phyloP scores from a whole-genome alignment of 64 coral and sea anemone species.

The Pocillopora damicornis region DNA sequence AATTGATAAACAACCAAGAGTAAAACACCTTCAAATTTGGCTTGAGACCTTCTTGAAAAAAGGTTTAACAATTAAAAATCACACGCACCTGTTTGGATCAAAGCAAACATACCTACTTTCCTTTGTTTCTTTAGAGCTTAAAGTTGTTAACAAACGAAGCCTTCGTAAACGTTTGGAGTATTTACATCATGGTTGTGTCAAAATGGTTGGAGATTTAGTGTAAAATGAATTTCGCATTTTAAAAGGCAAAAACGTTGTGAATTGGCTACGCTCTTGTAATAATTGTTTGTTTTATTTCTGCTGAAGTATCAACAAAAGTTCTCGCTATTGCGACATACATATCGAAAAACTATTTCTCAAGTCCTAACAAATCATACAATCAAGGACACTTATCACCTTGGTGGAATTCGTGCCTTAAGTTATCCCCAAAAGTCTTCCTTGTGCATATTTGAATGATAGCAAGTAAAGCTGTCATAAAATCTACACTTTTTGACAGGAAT shows the following conservation, averaged over 20 bases:
- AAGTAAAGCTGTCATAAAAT: slow-evolving; percentile 3
- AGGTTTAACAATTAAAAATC: too few relatives aligned
- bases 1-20: neutral
- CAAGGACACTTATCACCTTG: neutral
- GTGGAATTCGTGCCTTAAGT: too few relatives aligned
- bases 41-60: too few relatives aligned
- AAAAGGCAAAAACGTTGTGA: neutral
- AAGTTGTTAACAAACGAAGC: neutral
- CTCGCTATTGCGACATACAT: neutral
- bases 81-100: too few relatives aligned
- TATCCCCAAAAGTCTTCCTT: neutral
- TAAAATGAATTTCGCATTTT: neutral
- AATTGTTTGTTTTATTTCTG: neutral
- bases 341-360: neutral
- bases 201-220: neutral
- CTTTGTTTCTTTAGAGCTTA: neutral
- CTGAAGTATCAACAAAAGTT: neutral
- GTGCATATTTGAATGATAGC: slow-evolving; percentile 1
- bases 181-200: neutral
- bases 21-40: neutral
- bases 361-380: neutral
- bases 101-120: neutral
- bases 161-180: neutral
- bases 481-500: slow-evolving; percentile 24
- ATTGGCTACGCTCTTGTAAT: neutral